Evolutionary conservation across 2,888 invertebrate genomes (phyloP), one percentile per base, ranked within the genome.

Genomic region (Aproaerema taeniolella): DNA sequence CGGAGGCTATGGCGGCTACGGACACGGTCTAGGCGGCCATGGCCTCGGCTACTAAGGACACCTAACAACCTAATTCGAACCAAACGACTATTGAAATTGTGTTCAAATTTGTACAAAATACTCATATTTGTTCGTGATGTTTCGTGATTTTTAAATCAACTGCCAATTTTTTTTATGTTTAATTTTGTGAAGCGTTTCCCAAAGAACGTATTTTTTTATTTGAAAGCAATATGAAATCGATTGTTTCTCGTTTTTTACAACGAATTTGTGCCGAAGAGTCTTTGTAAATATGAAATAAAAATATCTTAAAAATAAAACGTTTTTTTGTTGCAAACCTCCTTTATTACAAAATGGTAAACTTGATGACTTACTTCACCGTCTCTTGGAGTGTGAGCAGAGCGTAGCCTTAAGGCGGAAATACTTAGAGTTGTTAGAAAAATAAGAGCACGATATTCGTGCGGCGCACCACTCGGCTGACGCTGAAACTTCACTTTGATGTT

Each of bases 241-340:
- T n/a, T n/a, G n/a, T n/a, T n/a, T n/a, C n/a, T n/a, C n/a, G n/a
- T 34, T 29, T 60, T 63, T 37, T 61, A 69, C 59, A 61, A 64
- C 60, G 61, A 65, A 57, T 54, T 57, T 48, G 41, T 52, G 53
- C 52, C 50, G 49, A 45, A 48, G 54, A 59, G 47, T 50, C 55
- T 68, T 64, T 74, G 73, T 73, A 75, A 67, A 74, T 75, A 72
- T 62, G 59, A 58, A 65, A 67, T 53, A 56, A 49, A n/a, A 50
- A 49, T 38, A 7, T 24, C 33, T 36, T 32, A 32, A 40, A 42
- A 36, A 29, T 12, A 25, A 14, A 13, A 28, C 2, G 14, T n/a
- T n/a, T 10, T 26, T 3, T 17, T 25, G 11, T 25, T 31, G n/a
- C n/a, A n/a, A n/a, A n/a, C n/a, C n/a, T n/a, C n/a, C n/a, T n/a